Percentiles rank a stretch among this genome's conserved stretches.
Evolutionary conservation across 1,140 invertebrate genomes (phyloP).

Genomic region (Hypothenemus hampei): DNA sequence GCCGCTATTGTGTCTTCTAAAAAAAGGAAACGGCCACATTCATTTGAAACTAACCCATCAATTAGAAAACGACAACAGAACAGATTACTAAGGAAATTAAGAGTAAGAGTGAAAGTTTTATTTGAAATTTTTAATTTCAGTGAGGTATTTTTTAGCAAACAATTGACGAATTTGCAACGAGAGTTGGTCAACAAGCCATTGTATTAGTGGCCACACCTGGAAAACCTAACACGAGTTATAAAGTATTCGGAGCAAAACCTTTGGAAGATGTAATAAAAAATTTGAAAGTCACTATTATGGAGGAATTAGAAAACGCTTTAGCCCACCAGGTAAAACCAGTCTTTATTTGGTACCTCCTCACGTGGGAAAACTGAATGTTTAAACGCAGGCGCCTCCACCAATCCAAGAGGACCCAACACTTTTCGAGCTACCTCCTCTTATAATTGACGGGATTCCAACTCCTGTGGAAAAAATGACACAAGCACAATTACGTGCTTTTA

Average conservation of each 20-base stretch:
- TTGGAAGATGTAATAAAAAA: constrained; percentile 93
- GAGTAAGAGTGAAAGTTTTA: constrained; percentile 53
- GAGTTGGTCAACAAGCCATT: constrained; percentile 96
- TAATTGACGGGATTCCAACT: constrained; percentile 96
- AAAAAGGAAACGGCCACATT: constrained; percentile 91
- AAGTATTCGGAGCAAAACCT: constrained; percentile 95
- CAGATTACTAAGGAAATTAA: constrained; percentile 78
- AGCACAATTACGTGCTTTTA: constrained; percentile 92
- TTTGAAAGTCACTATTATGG: constrained; percentile 85
- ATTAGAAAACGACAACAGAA: constrained; percentile 95
- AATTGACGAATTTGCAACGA: constrained; percentile 94
- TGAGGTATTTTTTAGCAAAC: constrained; percentile 66
- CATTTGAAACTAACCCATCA: constrained; percentile 97
- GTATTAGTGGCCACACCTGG: constrained; percentile 94
- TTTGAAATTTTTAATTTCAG: not conserved
- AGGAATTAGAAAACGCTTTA: constrained; percentile 87
- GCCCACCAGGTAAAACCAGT: constrained; percentile 51
- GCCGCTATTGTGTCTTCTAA: constrained; percentile 95
- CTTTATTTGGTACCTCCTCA: not conserved
- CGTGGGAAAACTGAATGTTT: not conserved
- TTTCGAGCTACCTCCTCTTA: constrained; percentile 91
- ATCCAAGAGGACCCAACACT: constrained; percentile 86
- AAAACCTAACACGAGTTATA: constrained; percentile 93
- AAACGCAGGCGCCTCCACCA: constrained; percentile 85
- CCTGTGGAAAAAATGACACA: constrained; percentile 99